Percentiles rank a stretch among this genome's conserved stretches.
Conservation (phyloP, 2,888 invertebrate species). For the Leptura quadrifasciata region DNA sequence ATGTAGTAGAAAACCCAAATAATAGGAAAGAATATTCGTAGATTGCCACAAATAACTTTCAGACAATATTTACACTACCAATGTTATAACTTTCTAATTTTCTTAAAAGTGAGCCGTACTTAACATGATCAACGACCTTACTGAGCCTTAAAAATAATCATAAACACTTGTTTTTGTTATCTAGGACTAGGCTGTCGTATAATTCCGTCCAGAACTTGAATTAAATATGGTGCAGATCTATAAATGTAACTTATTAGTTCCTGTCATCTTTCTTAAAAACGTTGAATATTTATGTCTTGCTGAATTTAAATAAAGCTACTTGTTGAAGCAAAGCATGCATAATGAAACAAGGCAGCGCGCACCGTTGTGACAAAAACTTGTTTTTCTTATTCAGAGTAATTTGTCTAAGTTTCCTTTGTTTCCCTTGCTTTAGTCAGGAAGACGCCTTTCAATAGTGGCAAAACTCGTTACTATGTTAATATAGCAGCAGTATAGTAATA, state of each 20-base stretch:
- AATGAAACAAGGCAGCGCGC: background rate
- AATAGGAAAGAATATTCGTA: too few species aligned
- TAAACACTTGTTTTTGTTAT: too few species aligned
- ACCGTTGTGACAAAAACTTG: slow-evolving; percentile 25
- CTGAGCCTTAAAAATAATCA: too few species aligned
- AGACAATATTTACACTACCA: too few species aligned
- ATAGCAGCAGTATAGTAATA: slow-evolving; percentile 18
- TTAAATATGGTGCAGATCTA: too few species aligned
- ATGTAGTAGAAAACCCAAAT: too few species aligned
- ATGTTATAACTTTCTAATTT: too few species aligned
- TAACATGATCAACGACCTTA: too few species aligned
- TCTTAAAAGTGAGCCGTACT: too few species aligned
- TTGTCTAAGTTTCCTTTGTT: slow-evolving; percentile 42
- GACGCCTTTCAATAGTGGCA: slow-evolving; percentile 28
- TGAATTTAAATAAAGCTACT: background rate
- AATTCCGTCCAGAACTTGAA: too few species aligned
- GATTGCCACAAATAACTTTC: too few species aligned
- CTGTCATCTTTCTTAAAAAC: background rate
- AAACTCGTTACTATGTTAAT: slow-evolving; percentile 33
- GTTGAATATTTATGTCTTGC: background rate
- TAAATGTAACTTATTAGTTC: background rate
- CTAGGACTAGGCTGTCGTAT: too few species aligned
- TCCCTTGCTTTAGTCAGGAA: slow-evolving; percentile 31
- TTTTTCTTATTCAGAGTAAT: slow-evolving; percentile 35
- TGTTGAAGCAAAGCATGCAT: slow-evolving; percentile 31